Base-by-base conservation (phyloP, 2,113 vertebrate species). In the Cebidichthys violaceus region DNA sequence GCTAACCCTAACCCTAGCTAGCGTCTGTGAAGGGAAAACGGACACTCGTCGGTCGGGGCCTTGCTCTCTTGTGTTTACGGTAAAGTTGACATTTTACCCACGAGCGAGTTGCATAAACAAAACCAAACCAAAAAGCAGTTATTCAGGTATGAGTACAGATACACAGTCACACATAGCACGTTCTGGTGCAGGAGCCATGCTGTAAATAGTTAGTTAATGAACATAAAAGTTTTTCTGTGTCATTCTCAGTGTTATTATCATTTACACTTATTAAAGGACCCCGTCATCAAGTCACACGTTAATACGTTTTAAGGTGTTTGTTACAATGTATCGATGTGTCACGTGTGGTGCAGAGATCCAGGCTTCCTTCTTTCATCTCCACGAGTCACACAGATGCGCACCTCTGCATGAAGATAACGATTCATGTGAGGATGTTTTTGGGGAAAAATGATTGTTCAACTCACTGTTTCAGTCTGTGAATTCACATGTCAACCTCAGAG, bases 1-100 rank as follows among this genome's bases (percentile, higher is more conserved):
- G 91, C 91, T 92, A 90, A 81, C 35, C 24, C 1, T n/a, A n/a
- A n/a, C 3, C 2, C 6, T 86, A 69, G 79, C 22, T 11, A 3
- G 61, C 35, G 17, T 6, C 3, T 18, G 2, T 33, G 62, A 84
- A 62, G 79, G n/a, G n/a, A 37, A 8, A 50, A 71, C 13, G 64
- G 65, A 67, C 41, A 14, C 24, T 41, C n/a, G n/a, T n/a, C 43
- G 71, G 55, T 18, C 43, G 8, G 74, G 87, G 90, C 88, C 91
- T 77, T 15, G 31, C 66, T 68, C 31, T 84, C 35, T 45, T 74
- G 27, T 85, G 70, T 87, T 90, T 86, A 83, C 66, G 69, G 70
- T 86, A 17, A 14, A 39, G 11, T 52, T 88, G 84, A 75, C 67
- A 85, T 86, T 88, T 86, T 77, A 65, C 47, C 33, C 41, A 33